A percentile compares a stretch with the other conserved stretches of the same genome.
These are phyloP conservation scores for Agrotis segetum DNA, from an alignment of 2,888 invertebrate genomes.

Conservation along the genomic window DNA sequence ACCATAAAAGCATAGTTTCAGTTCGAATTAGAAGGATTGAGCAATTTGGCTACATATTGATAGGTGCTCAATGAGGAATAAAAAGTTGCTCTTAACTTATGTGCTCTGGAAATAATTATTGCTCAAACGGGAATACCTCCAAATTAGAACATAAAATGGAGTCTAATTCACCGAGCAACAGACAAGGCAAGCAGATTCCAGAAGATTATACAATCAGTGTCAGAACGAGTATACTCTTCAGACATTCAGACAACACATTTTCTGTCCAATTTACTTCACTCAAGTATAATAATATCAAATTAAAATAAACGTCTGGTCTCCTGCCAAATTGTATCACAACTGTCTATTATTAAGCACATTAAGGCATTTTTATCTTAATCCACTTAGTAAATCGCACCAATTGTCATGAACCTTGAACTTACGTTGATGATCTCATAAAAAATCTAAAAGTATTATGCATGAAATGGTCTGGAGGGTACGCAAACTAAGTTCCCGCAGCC, in stretches of 20 bases:
- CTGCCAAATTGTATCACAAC: conserved; percentile 68
- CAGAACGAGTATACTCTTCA: conserved; percentile 4
- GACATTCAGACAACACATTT: conserved; percentile 36
- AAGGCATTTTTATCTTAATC: conserved; percentile 57
- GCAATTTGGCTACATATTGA: no score
- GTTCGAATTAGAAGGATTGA: neutral
- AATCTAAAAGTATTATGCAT: conserved; percentile 60
- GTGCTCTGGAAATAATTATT: no score
- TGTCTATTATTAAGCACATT: conserved; percentile 63
- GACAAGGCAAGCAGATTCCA: conserved; percentile 9
- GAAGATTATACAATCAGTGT: conserved; percentile 34
- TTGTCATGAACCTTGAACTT: conserved; percentile 63
- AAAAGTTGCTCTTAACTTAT: no score
- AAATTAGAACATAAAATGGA: neutral
- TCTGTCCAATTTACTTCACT: conserved; percentile 62
- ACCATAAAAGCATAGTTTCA: no score
- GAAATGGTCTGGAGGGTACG: conserved; percentile 32
- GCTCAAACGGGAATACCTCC: no score
- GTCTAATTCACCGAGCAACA: conserved; percentile 8
- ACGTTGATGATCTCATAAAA: conserved; percentile 62
- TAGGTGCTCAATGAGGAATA: no score
- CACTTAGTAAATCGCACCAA: conserved; percentile 59
- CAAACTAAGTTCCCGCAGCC: conserved; percentile 66
- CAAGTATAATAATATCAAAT: conserved; percentile 59
- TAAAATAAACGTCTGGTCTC: conserved; percentile 62